These are phyloP conservation scores for Heteractis magnifica DNA, from an alignment of 92 coral and sea anemone genomes.

Conservation along the genomic window DNA sequence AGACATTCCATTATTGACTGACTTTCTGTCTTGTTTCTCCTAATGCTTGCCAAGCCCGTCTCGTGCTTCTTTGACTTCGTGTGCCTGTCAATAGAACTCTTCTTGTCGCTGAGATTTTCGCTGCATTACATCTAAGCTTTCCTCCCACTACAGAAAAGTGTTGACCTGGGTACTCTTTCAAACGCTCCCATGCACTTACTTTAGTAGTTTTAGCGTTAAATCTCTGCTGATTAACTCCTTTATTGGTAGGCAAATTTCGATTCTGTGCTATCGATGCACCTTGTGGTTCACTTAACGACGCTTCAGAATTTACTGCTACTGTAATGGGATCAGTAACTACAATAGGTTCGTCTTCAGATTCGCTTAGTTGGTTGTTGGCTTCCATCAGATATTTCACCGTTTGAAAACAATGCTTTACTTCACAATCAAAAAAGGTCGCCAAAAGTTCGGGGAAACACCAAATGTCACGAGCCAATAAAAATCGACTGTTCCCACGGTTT, in stretches of 20 bases:
- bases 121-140: conserved; percentile 19
- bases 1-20: conserved; percentile 40
- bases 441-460: too few species aligned
- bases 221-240: conserved; percentile 32
- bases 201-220: conserved; percentile 42
- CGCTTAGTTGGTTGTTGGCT: conserved; percentile 39
- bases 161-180: conserved; percentile 43
- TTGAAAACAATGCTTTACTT: too few species aligned
- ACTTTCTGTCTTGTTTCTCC: conserved; percentile 20
- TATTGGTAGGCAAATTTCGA: conserved; percentile 40
- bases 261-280: conserved; percentile 37
- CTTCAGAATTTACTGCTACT: conserved; percentile 53
- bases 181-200: conserved; percentile 48
- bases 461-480: too few species aligned
- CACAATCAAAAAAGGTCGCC: too few species aligned
- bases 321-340: conserved; percentile 29
- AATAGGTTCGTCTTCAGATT: conserved; percentile 33
- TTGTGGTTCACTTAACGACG: conserved; percentile 31
- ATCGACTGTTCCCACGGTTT: too few species aligned
- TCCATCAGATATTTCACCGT: conserved; percentile 1
- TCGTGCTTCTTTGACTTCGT: conserved; percentile 44
- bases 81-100: conserved; percentile 44
- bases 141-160: conserved; percentile 35
- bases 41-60: conserved; percentile 37
- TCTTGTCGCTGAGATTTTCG: conserved; percentile 15